Conservation (phyloP, 2,797 vertebrate genomes). For the Premnoplex brunnescens region DNA sequence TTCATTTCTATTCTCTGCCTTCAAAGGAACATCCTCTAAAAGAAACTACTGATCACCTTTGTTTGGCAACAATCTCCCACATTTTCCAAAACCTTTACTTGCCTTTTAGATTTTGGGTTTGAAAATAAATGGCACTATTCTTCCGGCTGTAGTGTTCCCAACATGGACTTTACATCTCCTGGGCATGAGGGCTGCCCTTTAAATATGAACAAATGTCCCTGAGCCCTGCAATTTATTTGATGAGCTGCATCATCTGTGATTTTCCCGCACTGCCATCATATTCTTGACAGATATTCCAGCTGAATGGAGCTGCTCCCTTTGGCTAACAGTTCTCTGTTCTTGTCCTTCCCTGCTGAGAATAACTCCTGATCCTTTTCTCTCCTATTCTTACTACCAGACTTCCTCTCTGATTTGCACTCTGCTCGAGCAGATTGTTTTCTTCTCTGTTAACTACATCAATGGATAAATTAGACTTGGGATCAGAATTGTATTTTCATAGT, state of each 20-base stretch:
- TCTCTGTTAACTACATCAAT: neutral
- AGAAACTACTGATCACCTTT: neutral
- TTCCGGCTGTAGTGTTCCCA: neutral
- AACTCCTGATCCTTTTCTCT: neutral
- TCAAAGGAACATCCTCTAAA: neutral
- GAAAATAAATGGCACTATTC: neutral
- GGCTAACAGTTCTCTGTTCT: neutral
- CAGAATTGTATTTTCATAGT: neutral
- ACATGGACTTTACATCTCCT: fast-evolving
- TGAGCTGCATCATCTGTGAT: neutral
- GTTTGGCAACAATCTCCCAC: neutral
- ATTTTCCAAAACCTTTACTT: neutral
- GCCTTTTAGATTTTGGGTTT: neutral
- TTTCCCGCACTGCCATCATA: neutral
- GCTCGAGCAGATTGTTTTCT: neutral
- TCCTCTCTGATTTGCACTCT: neutral
- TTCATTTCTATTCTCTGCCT: neutral
- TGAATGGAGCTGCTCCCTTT: neutral
- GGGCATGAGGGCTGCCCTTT: neutral
- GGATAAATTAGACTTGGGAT: neutral
- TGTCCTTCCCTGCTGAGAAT: neutral
- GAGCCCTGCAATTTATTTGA: neutral
- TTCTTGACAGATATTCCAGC: neutral
- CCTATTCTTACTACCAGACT: neutral
- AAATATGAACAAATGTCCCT: neutral